Evolutionary conservation across 2,797 vertebrate genomes (phyloP), one percentile per base, ranked within the genome.

Genomic region (Lerista edwardsae): DNA sequence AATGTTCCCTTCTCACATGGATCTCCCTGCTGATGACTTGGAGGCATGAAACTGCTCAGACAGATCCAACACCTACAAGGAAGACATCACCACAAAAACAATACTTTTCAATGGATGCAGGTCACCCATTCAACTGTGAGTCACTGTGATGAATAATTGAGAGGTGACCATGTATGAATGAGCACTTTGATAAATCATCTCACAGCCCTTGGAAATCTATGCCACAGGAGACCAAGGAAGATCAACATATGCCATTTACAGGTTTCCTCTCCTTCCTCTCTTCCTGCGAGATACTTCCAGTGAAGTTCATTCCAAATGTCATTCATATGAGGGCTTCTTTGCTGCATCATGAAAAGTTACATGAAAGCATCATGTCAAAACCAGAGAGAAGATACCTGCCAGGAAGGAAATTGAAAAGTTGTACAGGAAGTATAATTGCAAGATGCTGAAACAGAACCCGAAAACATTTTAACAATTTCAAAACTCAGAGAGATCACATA

Each of bases 401-500:
- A 41, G 57, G 14, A 84, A 90, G 90, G 39, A 71, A 15, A 71
- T 9, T 81, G 2, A 68, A 84, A 88, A 93, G 86, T 64, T 78
- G 23, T 25, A n/a, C 15, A 81, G 0, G 74, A 79, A 84, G 84
- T 88, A 87, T 47, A 87, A 90, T 84, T 87, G 76, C 44, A 78
- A 84, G 87, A 93, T 81, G 23, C 81, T 86, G 72, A 75, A 85
- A 93, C 93, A 91, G 51, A 92, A 87, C 25, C 15, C 72, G 80
- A 39, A 92, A 93, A 47, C 25, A 86, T 79, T 93, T 88, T 78
- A 90, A 83, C 68, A 87, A 90, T 94, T 96, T 92, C 77, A 89
- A 93, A 90, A 55, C 76, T 89, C 80, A 62, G 79, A 87, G 89
- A 92, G 84, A 72, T 91, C 86, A 89, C 77, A 84, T 7, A 90